These are phyloP conservation scores for Lophotriccus pileatus DNA, from an alignment of 2,797 vertebrate species.

Conservation along the genomic window DNA sequence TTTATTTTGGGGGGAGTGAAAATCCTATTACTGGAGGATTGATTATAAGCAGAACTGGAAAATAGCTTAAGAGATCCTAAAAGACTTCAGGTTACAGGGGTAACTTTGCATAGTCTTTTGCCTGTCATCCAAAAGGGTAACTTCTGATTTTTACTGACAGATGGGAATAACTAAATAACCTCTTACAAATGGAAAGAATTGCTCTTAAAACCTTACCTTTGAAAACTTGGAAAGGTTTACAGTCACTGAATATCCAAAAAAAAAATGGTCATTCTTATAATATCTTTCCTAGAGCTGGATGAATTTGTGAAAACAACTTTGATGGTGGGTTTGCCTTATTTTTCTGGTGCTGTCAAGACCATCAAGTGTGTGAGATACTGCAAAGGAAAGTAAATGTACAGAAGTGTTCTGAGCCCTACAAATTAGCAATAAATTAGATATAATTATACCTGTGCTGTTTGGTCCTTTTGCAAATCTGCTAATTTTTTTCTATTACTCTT, in stretches of 20 bases:
- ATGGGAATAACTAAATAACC: background rate
- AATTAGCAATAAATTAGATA: background rate
- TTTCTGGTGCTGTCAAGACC: background rate
- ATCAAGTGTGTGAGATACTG: background rate
- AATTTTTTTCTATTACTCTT: background rate
- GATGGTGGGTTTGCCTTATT: background rate
- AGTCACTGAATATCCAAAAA: slow-evolving; percentile 2
- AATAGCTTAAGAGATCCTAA: background rate
- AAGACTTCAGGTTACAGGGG: background rate
- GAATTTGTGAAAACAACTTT: background rate
- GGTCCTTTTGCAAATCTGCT: background rate
- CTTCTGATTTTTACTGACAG: background rate
- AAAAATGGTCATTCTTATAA: background rate
- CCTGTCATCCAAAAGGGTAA: background rate
- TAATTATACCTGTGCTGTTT: background rate
- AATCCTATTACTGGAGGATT: background rate
- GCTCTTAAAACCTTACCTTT: slow-evolving; percentile 7
- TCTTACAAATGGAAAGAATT: background rate
- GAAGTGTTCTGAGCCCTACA: background rate
- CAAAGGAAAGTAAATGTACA: background rate
- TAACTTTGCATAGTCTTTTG: background rate
- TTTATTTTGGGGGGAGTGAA: background rate
- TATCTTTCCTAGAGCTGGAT: background rate
- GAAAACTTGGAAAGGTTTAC: slow-evolving; percentile 3
- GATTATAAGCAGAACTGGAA: background rate